Percentiles rank a stretch among this genome's conserved stretches.
Conservation (phyloP, 2,888 invertebrate genomes). For the Monopis laevigella region DNA sequence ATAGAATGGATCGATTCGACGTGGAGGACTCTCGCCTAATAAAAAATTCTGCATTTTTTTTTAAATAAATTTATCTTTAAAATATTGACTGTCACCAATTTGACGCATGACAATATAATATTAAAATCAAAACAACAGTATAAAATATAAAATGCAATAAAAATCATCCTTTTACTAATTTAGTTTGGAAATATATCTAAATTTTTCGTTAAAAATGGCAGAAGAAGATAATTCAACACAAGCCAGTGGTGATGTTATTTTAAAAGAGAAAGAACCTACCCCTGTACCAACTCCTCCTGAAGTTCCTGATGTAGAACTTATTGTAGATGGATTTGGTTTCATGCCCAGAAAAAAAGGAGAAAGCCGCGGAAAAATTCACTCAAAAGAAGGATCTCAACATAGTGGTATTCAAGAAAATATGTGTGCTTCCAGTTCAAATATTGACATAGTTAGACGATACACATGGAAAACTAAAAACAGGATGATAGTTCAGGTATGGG, state of each 20-base stretch:
- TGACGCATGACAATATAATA: too few species aligned
- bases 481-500: constrained; percentile 66
- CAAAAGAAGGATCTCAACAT: neutral
- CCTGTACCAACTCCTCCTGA: constrained; percentile 29
- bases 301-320: constrained; percentile 44
- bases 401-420: constrained; percentile 23
- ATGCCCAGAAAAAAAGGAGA: constrained; percentile 31
- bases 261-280: constrained; percentile 23
- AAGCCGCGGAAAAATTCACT: constrained; percentile 21
- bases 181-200: constrained; percentile 1
- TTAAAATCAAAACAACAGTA: too few species aligned
- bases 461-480: constrained; percentile 74
- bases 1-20: too few species aligned
- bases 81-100: too few species aligned
- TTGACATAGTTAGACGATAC: constrained; percentile 64
- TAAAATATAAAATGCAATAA: too few species aligned
- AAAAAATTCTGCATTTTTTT: too few species aligned
- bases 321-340: constrained; percentile 60
- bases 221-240: constrained; percentile 23
- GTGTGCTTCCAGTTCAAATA: constrained; percentile 47
- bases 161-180: constrained; percentile 1
- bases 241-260: constrained; percentile 29
- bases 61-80: too few species aligned
- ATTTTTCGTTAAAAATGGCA: constrained; percentile 2
- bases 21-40: too few species aligned